A percentile compares a stretch with the other conserved stretches of the same genome.
phyloP scores from a whole-genome alignment of 2,113 vertebrate species.

The Circaetus gallicus region DNA sequence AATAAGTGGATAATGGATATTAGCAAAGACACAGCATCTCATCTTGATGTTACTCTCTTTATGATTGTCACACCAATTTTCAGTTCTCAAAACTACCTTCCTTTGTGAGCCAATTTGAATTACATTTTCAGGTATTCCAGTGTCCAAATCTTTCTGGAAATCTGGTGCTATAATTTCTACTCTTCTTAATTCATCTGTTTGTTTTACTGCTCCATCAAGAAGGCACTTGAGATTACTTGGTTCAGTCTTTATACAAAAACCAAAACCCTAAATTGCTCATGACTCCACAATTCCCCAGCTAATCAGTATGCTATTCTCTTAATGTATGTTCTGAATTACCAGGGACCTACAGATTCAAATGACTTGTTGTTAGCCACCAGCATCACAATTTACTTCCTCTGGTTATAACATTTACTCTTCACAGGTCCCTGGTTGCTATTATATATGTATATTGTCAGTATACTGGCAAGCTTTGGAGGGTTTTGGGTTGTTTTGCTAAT shows the following conservation, averaged over 20 bases:
- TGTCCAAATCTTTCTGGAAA: background rate
- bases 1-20: background rate
- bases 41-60: background rate
- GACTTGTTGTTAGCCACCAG: background rate
- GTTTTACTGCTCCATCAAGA: background rate
- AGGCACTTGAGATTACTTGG: background rate
- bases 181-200: background rate
- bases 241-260: background rate
- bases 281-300: background rate
- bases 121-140: background rate
- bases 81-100: background rate
- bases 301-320: background rate
- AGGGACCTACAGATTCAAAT: background rate
- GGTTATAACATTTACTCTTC: background rate
- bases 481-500: background rate
- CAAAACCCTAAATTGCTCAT: background rate
- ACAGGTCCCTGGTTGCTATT: background rate
- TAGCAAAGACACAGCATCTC: background rate
- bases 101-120: background rate
- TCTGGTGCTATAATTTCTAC: background rate
- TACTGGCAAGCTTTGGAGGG: background rate
- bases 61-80: background rate
- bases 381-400: background rate
- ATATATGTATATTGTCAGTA: background rate
- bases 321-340: background rate